Base-by-base conservation (phyloP, 2,113 vertebrate genomes). In the Zapus hudsonius region DNA sequence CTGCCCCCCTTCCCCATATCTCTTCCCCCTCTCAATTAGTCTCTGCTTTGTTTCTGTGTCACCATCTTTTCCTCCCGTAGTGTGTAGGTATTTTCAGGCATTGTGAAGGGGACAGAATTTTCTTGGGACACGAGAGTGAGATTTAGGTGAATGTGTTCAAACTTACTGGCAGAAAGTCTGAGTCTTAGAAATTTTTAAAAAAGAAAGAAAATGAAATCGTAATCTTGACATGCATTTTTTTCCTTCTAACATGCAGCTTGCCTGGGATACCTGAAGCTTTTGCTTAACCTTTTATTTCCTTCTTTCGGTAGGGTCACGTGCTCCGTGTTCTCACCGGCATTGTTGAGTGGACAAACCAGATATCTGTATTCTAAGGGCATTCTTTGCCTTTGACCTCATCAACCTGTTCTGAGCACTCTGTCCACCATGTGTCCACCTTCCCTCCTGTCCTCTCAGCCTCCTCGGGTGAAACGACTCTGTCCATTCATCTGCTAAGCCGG, bases 61-160 rank as follows among this genome's bases (percentile, higher is more conserved):
- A n/a, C n/a, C n/a, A n/a, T n/a, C n/a, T n/a, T n/a, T n/a, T n/a
- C n/a, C n/a, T n/a, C n/a, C n/a, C n/a, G n/a, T n/a, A n/a, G n/a
- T n/a, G n/a, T n/a, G n/a, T n/a, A n/a, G n/a, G n/a, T n/a, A n/a
- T n/a, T n/a, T n/a, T n/a, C n/a, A n/a, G n/a, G n/a, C n/a, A n/a
- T n/a, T n/a, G n/a, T 52, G 12, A 33, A 47, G 2, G n/a, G 86
- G 59, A 82, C 15, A 3, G 36, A 40, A 80, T 91, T 92, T 31
- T 84, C 44, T 55, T 84, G 80, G 22, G 72, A 36, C 31, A 15
- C 83, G 61, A 38, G 90, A 79, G 79, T 91, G 81, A 94, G 59
- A n/a, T 40, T 74, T 23, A 78, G n/a, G 31, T 55, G 59, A 22
- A 87, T 42, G 73, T 12, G 12, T 47, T 89, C 36, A 89, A 92